Evolutionary conservation across 1,140 invertebrate species (phyloP).

Genomic region (Zaprionus tsacasi): DNA sequence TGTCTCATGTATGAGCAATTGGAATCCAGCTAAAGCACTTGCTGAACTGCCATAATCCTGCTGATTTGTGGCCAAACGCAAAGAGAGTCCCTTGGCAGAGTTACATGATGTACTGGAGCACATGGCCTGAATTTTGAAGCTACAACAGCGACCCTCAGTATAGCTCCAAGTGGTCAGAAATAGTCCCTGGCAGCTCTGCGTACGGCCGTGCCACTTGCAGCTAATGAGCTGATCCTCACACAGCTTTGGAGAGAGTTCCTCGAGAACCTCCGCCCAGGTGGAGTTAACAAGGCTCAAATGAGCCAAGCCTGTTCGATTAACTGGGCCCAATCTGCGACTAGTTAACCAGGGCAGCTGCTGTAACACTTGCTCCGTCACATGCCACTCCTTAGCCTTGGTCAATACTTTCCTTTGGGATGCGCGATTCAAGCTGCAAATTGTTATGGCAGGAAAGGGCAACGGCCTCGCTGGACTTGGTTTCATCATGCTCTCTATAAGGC

Average conservation of each 20-base stretch:
- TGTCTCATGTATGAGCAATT: constrained; percentile 85
- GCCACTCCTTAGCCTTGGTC: constrained; percentile 12
- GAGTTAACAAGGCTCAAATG: constrained; percentile 31
- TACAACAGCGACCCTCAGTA: constrained; percentile 86
- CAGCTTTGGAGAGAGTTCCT: constrained; percentile 76
- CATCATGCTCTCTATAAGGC: constrained; percentile 87
- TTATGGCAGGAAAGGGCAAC: constrained; percentile 88
- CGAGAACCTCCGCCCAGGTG: constrained; percentile 61
- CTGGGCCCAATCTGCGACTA: background rate
- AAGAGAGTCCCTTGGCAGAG: constrained; percentile 86
- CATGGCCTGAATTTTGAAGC: constrained; percentile 85
- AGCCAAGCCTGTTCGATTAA: background rate
- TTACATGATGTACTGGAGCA: constrained; percentile 84
- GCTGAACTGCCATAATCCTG: constrained; percentile 83
- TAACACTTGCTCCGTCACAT: constrained; percentile 15
- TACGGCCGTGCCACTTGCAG: constrained; percentile 87
- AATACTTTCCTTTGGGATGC: constrained; percentile 24
- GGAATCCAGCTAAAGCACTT: constrained; percentile 35
- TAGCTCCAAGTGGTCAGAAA: constrained; percentile 85
- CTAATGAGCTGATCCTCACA: constrained; percentile 85
- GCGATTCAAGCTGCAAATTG: constrained; percentile 86
- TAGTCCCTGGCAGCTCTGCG: constrained; percentile 85
- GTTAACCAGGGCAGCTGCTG: constrained; percentile 12
- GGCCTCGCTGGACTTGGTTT: constrained; percentile 76
- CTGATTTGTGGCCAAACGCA: constrained; percentile 84